Conservation (phyloP, 2,888 invertebrate species). For the Chalcis sispes region DNA sequence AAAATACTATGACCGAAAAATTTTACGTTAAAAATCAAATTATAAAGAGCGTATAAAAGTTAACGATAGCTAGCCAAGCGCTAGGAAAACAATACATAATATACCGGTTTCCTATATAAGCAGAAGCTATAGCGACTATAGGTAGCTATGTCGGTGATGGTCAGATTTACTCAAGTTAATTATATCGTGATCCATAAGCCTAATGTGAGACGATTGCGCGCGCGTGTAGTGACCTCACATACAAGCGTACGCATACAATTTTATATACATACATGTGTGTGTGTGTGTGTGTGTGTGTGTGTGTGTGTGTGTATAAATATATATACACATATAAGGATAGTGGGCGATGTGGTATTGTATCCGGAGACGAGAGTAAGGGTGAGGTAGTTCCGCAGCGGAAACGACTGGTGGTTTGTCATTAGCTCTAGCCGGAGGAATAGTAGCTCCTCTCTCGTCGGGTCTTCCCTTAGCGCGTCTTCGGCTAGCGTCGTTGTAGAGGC, state of each 20-base stretch:
- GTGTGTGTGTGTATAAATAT: too few relatives aligned
- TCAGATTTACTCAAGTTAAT: slow-evolving; percentile 30
- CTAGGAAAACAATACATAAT: too few relatives aligned
- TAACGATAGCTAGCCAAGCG: too few relatives aligned
- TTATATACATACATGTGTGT: too few relatives aligned
- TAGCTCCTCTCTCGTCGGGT: not conserved
- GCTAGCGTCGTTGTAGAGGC: slow-evolving; percentile 19
- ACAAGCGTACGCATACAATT: not conserved
- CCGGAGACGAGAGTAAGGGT: slow-evolving; percentile 38
- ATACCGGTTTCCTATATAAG: too few relatives aligned
- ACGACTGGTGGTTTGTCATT: slow-evolving; percentile 57
- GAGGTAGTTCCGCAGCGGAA: slow-evolving; percentile 54
- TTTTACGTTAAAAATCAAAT: not conserved
- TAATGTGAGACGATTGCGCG: slow-evolving; percentile 30
- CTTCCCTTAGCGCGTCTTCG: slow-evolving; percentile 17
- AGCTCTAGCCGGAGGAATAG: slow-evolving; percentile 18
- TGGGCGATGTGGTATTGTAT: slow-evolving; percentile 43
- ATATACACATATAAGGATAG: not conserved
- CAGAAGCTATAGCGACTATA: not conserved
- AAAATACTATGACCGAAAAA: not conserved
- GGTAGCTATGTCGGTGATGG: not conserved
- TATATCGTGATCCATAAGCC: slow-evolving; percentile 46
- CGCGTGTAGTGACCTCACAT: not conserved
- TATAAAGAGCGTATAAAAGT: not conserved
- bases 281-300: too few relatives aligned